Percentiles rank a stretch among this genome's conserved stretches.
phyloP scores from a whole-genome alignment of 2,113 vertebrate genomes.

The Prietella phreatophila region DNA sequence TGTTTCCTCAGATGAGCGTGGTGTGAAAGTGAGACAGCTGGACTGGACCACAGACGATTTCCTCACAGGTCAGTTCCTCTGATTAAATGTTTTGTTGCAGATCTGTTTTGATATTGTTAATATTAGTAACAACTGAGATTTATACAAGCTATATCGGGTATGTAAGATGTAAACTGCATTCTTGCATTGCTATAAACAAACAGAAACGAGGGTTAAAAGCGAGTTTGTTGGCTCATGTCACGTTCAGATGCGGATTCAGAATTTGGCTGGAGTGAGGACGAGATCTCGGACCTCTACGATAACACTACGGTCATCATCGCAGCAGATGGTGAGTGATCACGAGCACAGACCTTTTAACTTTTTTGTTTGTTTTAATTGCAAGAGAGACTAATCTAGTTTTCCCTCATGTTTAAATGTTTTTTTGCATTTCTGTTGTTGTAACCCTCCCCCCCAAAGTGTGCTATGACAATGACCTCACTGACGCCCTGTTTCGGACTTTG shows the following conservation, averaged over 20 bases:
- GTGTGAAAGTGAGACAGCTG: conserved; percentile 79
- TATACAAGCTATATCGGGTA: neutral
- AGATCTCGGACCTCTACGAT: conserved; percentile 78
- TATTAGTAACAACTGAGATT: neutral
- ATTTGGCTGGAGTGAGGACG: conserved; percentile 88
- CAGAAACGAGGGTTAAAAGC: neutral
- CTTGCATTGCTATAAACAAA: neutral
- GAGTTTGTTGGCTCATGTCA: neutral
- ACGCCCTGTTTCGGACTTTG: conserved; percentile 82
- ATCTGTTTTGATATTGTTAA: neutral
- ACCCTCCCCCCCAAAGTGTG: conserved; percentile 67
- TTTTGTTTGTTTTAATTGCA: neutral
- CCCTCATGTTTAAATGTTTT: neutral
- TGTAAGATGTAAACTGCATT: neutral
- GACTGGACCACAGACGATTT: conserved; percentile 84
- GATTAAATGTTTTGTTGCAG: neutral
- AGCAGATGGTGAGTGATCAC: conserved; percentile 79
- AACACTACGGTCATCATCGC: conserved; percentile 82
- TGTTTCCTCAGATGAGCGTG: conserved; percentile 64
- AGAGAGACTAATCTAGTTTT: too few relatives aligned
- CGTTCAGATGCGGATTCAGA: conserved; percentile 61
- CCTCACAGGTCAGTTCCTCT: conserved; percentile 74
- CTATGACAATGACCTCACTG: conserved; percentile 89
- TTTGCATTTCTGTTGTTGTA: neutral
- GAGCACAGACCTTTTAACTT: neutral